Evolutionary conservation across 1,140 invertebrate genomes (phyloP), one percentile per base, ranked within the genome.

Genomic region (Thalassaphorura encarpata): DNA sequence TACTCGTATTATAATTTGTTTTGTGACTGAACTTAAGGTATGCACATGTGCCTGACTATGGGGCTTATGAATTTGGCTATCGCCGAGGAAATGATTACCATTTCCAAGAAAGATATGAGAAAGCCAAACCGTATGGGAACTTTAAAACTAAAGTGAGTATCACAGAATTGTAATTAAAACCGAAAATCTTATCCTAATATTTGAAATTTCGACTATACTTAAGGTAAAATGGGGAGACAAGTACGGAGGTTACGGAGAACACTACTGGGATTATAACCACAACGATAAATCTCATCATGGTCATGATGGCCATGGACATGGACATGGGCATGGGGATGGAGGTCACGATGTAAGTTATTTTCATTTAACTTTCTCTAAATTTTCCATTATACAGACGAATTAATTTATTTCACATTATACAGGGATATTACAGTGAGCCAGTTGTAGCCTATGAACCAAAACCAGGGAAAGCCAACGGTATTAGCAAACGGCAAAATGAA

Each of bases 191-290:
- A n/a, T n/a, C n/a, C n/a, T n/a, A n/a, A n/a, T n/a, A n/a, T n/a
- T n/a, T n/a, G n/a, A n/a, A n/a, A n/a, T n/a, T n/a, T n/a, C n/a
- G n/a, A n/a, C n/a, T n/a, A n/a, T 40, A 39, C 51, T 57, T 26
- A 64, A 90, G 87, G 83, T 89, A 39, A 80, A 84, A 68, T 92
- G 88, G 88, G 84, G 83, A 29, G 85, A 90, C 68, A 84, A 82
- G 68, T 78, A 87, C 63, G 87, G 85, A 63, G 83, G 83, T 58
- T 87, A 89, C 62, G 87, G 87, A 41, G 87, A 90, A 84, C 41
- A 43, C 19, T 43, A 43, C 18, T 45, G 26, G 28, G 43, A 60
- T 43, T 58, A 66, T 60, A 60, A 63, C 27, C 66, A 61, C 61
- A 61, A 47, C 41, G 45, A 57, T 24, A 60, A 54, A 36, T 15